Conservation (phyloP, 2,888 invertebrate species). For the Ligdia adustata region DNA sequence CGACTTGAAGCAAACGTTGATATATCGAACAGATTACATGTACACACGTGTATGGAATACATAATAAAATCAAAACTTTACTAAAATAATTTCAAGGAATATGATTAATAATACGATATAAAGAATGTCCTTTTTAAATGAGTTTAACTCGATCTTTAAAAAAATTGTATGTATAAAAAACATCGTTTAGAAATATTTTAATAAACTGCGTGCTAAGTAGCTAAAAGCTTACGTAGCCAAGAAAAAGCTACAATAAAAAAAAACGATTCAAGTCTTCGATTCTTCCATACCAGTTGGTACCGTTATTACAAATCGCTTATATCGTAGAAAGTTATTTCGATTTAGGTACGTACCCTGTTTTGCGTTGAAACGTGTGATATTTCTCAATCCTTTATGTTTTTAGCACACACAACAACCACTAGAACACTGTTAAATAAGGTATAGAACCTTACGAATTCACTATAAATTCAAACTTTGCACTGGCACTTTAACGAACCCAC, state of each 20-base stretch:
- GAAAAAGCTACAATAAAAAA: slow-evolving; percentile 18
- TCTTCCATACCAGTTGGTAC: slow-evolving; percentile 33
- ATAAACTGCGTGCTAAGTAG: background rate
- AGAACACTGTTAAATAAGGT: slow-evolving; percentile 54
- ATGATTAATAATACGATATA: too few relatives aligned
- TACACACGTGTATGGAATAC: too few relatives aligned
- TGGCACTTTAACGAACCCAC: slow-evolving; percentile 77
- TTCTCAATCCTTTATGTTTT: slow-evolving; percentile 66
- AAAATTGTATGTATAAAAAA: too few relatives aligned
- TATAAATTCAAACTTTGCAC: slow-evolving; percentile 78
- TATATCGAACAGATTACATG: too few relatives aligned
- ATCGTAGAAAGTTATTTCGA: slow-evolving; percentile 34
- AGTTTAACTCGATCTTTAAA: too few relatives aligned
- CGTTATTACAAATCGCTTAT: slow-evolving; percentile 38
- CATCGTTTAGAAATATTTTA: too few relatives aligned
- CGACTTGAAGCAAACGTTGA: too few relatives aligned
- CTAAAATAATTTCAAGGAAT: too few relatives aligned
- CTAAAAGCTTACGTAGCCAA: slow-evolving; percentile 8
- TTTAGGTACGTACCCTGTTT: slow-evolving; percentile 68
- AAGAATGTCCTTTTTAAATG: too few relatives aligned
- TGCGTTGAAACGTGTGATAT: slow-evolving; percentile 53
- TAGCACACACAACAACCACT: slow-evolving; percentile 59
- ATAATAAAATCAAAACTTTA: too few relatives aligned
- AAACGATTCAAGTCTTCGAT: slow-evolving; percentile 33
- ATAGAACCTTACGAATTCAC: slow-evolving; percentile 59